Base-by-base conservation (phyloP, 2,888 invertebrate genomes). In the Orchesella flavescens region DNA sequence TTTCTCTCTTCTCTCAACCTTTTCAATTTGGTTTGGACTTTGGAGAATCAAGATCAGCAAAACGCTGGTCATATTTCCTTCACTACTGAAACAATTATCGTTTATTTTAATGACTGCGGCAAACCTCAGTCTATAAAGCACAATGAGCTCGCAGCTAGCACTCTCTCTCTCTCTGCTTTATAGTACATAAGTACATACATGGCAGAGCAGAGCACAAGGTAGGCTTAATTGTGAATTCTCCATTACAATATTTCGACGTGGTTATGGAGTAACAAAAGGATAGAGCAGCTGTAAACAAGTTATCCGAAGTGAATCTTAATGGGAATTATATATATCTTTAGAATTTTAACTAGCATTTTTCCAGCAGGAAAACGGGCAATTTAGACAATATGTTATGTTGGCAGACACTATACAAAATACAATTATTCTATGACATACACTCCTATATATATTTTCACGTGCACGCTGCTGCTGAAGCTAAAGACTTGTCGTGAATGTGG, bases 41-140 rank as follows among this genome's bases (percentile, higher is more conserved):
- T 34, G 49, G 23, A 75, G 44, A 80, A 80, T 80, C 80, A 80
- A 80, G 80, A 80, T 80, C 80, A 80, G 80, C 80, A 74, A 34
- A 80, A 80, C 80, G 80, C 80, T 80, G 73, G 12, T 68, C 80
- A 80, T 80, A 80, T 74, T 80, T 80, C 73, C 49, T 80, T 80
- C 74, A 80, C 80, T 74, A 74, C 74, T 74, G 80, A 80, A 80
- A 53, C 80, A 80, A 80, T 80, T 80, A 80, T 80, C 80, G 80
- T 80, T 80, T 80, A 80, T 80, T 80, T 80, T 80, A 80, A 80
- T 80, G 80, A 80, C 74, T 74, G 80, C 80, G 80, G 80, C 80
- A 80, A 80, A 80, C 73, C 80, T 80, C 80, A 80, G 73, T 68
- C 80, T 80, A 74, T 80, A 80, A 68, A 80, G 80, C 74, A 68